Percentiles rank a stretch among this genome's conserved stretches.
phyloP scores from a whole-genome alignment of 2,113 vertebrate species.

The Mobula birostris region DNA sequence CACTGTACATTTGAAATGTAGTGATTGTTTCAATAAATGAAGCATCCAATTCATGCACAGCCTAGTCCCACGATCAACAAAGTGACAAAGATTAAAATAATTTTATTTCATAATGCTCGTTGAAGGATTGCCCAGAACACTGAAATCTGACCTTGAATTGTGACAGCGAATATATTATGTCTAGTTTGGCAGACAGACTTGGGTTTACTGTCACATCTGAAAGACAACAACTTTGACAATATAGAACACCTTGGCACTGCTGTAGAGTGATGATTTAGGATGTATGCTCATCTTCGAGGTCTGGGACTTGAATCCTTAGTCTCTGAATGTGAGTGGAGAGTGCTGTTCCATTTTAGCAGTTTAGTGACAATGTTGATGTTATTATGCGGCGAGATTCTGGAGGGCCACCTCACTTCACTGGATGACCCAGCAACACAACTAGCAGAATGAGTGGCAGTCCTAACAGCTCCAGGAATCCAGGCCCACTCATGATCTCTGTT shows the following conservation, averaged over 20 bases:
- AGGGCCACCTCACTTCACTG: background rate
- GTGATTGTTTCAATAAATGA: background rate
- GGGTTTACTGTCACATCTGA: background rate
- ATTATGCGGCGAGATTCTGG: background rate
- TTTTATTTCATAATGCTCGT: background rate
- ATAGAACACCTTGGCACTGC: background rate
- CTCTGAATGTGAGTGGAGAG: background rate
- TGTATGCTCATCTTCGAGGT: background rate
- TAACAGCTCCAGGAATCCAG: no score
- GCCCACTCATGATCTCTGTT: no score
- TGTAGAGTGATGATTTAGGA: background rate
- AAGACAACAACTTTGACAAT: background rate
- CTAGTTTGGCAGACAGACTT: background rate
- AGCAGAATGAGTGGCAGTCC: no score
- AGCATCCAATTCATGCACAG: background rate
- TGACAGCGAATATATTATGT: background rate
- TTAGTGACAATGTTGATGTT: background rate
- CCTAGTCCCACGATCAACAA: background rate
- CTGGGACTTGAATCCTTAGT: background rate
- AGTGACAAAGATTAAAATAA: background rate
- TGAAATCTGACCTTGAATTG: background rate
- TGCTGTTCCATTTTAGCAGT: background rate
- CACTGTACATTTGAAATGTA: background rate
- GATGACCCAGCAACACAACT: no score
- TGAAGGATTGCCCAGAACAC: background rate